Base-by-base conservation (phyloP, 2,888 invertebrate genomes). In the Gymnocheta viridis region DNA sequence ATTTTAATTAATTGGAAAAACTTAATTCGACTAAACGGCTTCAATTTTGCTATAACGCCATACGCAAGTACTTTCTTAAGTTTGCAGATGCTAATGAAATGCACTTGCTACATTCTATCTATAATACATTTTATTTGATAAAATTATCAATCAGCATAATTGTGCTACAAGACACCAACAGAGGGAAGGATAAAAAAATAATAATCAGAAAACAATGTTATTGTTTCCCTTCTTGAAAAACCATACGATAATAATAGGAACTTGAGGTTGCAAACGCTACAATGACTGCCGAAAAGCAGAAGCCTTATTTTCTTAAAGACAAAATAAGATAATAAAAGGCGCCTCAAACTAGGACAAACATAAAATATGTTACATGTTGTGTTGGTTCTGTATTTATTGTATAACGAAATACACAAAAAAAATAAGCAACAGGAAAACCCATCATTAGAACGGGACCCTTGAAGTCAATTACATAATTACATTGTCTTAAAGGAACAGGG, bases 401-500 rank as follows among this genome's bases (percentile, higher is more conserved):
- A 35, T 9, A 35, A 69, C 51, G 19, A 77, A 38, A 60, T 47
- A 35, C 14, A 35, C n/a, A 38, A 51, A 51, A 51, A 56, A 17
- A 24, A 32, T 54, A 35, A 32, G 67, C 49, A 29, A 51, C 19
- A 67, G 24, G n/a, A 29, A 58, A 17, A 58, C 19, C 47, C 19
- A 60, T 58, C 22, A 67, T 24, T 19, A 66, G 49, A 41, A 47
- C 24, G 27, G 12, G 56, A 49, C 54, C 32, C 76, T 70, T 70
- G 41, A 54, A 76, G 76, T 76, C 70, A 82, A 77, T 82, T 82
- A 82, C 67, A 73, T 82, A 82, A 82, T 82, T 82, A 82, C 62
- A 67, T 73, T 77, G 70, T 73, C 82, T 79, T 74, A 56, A 74
- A 79, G 58, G 72, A 72, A 73, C 58, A 66, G 58, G n/a, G 60